Evolutionary conservation across 2,113 vertebrate species (phyloP).

Genomic region (Mustelus asterias): DNA sequence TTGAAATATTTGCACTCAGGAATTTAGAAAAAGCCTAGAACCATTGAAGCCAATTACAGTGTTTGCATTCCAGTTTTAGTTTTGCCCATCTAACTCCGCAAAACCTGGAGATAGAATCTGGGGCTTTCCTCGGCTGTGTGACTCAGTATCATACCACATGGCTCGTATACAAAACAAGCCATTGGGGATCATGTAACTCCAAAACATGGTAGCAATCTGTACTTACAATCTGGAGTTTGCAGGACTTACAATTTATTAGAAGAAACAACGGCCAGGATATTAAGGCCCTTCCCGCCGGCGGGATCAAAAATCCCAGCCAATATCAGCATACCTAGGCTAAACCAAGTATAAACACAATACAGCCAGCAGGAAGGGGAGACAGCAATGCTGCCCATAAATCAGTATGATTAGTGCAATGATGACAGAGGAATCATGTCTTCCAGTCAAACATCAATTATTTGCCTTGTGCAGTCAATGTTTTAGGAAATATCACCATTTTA

Average conservation of each 20-base stretch:
- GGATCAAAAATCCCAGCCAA: too few species aligned
- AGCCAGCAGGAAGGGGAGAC: not conserved
- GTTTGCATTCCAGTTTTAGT: not conserved
- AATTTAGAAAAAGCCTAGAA: not conserved
- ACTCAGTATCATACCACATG: not conserved
- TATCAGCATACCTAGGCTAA: too few species aligned
- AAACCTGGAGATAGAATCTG: not conserved
- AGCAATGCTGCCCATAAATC: not conserved
- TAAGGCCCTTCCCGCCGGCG: too few species aligned
- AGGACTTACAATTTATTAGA: not conserved
- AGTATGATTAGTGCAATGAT: not conserved
- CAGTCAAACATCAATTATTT: not conserved
- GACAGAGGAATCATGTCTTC: not conserved
- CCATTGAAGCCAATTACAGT: not conserved
- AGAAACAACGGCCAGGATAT: not conserved
- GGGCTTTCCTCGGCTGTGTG: not conserved
- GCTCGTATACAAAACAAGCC: not conserved
- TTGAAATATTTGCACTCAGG: not conserved
- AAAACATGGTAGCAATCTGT: not conserved
- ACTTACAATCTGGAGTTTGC: not conserved
- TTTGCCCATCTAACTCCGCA: not conserved
- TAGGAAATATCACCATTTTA: not conserved
- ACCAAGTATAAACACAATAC: not conserved
- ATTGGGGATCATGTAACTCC: not conserved
- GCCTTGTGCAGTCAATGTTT: not conserved